A percentile compares a stretch with the other conserved stretches of the same genome.
Conservation (phyloP, 1,140 invertebrate species). For the Pissodes strobi region DNA sequence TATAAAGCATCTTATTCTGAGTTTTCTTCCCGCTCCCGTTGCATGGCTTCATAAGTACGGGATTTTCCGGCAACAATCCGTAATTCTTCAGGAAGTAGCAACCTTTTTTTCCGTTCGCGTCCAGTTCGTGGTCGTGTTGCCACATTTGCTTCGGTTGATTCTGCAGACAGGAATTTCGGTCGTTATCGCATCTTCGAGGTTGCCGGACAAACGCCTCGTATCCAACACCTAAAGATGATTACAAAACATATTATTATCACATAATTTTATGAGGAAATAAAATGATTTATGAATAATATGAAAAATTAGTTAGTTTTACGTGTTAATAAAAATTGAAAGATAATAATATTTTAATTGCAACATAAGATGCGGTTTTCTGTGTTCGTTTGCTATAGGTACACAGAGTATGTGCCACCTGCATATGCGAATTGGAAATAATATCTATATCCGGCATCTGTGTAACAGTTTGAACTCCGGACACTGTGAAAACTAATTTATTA, state of each 20-base stretch:
- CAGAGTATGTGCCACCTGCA: too few species aligned
- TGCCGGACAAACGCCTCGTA: constrained; percentile 59
- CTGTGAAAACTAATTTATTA: too few species aligned
- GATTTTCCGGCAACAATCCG: constrained; percentile 54
- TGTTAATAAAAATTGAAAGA: too few species aligned
- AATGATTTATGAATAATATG: not conserved
- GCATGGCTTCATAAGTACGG: constrained; percentile 34
- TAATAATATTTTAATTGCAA: too few species aligned
- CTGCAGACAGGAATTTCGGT: constrained; percentile 56
- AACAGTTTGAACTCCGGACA: too few species aligned
- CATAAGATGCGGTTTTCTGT: too few species aligned
- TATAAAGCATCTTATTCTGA: constrained; percentile 40
- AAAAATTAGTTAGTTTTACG: too few species aligned
- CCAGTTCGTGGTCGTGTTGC: constrained; percentile 56
- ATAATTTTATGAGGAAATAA: not conserved
- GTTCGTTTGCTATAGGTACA: too few species aligned
- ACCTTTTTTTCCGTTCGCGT: constrained; percentile 52
- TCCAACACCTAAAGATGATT: constrained; percentile 51
- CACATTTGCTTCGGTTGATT: constrained; percentile 59
- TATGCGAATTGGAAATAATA: too few species aligned
- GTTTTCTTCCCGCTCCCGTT: constrained; percentile 44
- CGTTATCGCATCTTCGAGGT: constrained; percentile 54
- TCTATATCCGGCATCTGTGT: too few species aligned
- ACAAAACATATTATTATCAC: not conserved
- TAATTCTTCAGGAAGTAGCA: constrained; percentile 60